Evolutionary conservation across 1,140 invertebrate genomes (phyloP), one percentile per base, ranked within the genome.

Genomic region (Aradophagus sp.): DNA sequence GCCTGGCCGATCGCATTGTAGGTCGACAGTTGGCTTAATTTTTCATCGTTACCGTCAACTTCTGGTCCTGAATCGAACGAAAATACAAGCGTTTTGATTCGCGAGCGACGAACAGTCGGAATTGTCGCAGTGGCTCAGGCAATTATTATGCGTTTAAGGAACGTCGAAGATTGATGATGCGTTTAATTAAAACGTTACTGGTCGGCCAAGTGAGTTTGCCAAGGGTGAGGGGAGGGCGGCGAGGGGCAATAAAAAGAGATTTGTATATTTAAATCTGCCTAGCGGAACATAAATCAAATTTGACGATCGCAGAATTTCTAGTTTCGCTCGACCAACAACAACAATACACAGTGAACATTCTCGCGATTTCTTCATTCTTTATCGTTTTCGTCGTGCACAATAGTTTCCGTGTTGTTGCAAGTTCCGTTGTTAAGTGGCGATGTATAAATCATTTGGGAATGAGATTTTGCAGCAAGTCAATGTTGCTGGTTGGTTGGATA

Each of bases 131-230:
- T n/a, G n/a, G n/a, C n/a, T n/a, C n/a, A n/a, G n/a, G n/a, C n/a
- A n/a, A n/a, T n/a, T n/a, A n/a, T n/a, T n/a, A n/a, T n/a, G 42
- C 44, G 50, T 35, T 50, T 34, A 50, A 48, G 17, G 19, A 48
- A 41, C 38, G 52, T 41, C 42, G n/a, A 67, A 76, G 77, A 79
- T 77, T 79, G 73, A 76, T 77, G 72, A 48, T 67, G 23, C 20
- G 53, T 68, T 76, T 75, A 77, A 77, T 77, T 79, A 79, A 74
- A 76, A 53, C 66, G 42, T 67, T 63, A 65, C 39, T 15, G 16
- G 13, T 7, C 20, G 26, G n/a, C n/a, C n/a, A n/a, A n/a, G n/a
- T n/a, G n/a, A n/a, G n/a, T n/a, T n/a, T n/a, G n/a, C n/a, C n/a
- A n/a, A n/a, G n/a, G n/a, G n/a, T n/a, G n/a, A n/a, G n/a, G n/a